Base-by-base conservation (phyloP, 92 coral and sea anemone genomes). In the Zoanthus solanderi region DNA sequence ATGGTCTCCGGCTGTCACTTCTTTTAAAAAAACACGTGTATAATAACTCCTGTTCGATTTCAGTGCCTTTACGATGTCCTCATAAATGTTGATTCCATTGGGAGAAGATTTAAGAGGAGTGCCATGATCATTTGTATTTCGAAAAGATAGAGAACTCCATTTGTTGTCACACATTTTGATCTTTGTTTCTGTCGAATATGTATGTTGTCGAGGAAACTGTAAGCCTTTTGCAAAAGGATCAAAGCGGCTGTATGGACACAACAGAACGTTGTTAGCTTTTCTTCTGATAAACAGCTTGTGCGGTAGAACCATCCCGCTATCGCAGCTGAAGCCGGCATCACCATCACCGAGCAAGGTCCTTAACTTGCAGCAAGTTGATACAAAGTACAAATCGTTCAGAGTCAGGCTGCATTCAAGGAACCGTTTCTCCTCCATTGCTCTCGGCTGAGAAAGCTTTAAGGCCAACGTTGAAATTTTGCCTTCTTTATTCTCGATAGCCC, bases 331-430 rank as follows among this genome's bases (percentile, higher is more conserved):
- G 23, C 23, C 23, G 52, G 44, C 42, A 29, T 80, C 46, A 9
- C 13, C 42, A 9, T 66, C 46, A 18, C 23, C 5, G 76, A 81
- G 75, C 14, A 81, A 65, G 30, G 12, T 46, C 5, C 67, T 67
- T 23, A 81, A 65, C 76, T 45, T 81, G 57, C 76, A 47, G 63
- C 76, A 63, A 30, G 85, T 81, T 48, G 85, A 81, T 13, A 61
- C 75, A 5, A 81, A 81, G 31, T 81, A 81, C 16, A 81, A 58
- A 9, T 81, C 85, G 44, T 81, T 73, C 30, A 81, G 75, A 9
- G 76, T 81, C 85, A 81, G 29, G 66, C 76, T 66, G 74, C 45
- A 67, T 6, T 81, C 85, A 7, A 75, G 75, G 13, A 66, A 15
- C 16, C 10, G 63, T 66, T 81, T 81, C 28, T 81, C 85, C 23